Evolutionary conservation across 2,797 vertebrate genomes (phyloP).

Genomic region (Catharus ustulatus): DNA sequence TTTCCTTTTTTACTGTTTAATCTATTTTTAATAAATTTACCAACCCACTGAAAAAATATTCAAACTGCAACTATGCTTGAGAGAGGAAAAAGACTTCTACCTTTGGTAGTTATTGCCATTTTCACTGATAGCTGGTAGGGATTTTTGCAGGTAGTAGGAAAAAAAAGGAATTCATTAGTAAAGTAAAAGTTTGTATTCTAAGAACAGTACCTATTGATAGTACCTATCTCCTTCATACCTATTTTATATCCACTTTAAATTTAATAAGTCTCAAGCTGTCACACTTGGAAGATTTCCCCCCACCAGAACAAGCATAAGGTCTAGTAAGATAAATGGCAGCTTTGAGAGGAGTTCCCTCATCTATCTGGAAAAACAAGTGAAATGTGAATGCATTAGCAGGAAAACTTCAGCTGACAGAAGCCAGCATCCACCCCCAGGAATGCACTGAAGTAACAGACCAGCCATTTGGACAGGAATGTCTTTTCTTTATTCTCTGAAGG

Average conservation of each 20-base stretch:
- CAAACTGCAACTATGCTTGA: neutral
- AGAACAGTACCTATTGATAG: neutral
- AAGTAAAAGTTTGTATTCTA: neutral
- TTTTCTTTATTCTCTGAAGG: neutral
- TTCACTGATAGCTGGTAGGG: neutral
- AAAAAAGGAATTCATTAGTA: neutral
- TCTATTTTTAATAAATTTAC: neutral
- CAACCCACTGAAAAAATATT: neutral
- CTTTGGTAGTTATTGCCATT: neutral
- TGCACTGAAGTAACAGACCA: accelerated
- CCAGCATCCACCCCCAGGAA: neutral
- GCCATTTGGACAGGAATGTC: neutral
- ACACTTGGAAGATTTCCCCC: neutral
- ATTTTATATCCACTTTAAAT: neutral
- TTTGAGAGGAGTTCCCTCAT: neutral
- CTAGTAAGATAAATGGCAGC: neutral
- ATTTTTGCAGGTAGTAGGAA: accelerated
- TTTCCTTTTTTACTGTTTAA: neutral
- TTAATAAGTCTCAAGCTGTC: neutral
- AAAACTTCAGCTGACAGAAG: neutral
- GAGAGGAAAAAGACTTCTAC: neutral
- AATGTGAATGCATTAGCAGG: neutral
- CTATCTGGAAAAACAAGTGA: neutral
- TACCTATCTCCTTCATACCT: neutral
- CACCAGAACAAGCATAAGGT: neutral